Evolutionary conservation across 1,140 invertebrate species (phyloP), one percentile per base, ranked within the genome.

Genomic region (Drosophila mayri): DNA sequence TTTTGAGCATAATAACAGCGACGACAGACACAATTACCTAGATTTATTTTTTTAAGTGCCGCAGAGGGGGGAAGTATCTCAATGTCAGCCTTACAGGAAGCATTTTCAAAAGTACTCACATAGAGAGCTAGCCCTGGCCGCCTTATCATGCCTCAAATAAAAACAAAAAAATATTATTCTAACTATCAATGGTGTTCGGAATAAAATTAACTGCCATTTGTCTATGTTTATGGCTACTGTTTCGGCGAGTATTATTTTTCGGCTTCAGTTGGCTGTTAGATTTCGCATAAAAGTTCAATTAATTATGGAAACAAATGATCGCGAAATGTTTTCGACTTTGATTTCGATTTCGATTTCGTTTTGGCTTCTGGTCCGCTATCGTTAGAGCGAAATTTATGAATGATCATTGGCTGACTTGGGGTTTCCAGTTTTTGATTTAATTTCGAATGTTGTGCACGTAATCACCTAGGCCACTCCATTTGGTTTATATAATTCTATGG

Each of bases 11-110:
- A 76, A 55, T 64, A 38, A 58, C 22, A 49, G 47, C 57, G 18
- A 22, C 50, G 35, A 65, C 67, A 77, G 74, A 78, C 85, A 88
- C 85, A 88, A 88, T 88, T 88, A 88, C 85, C 85, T 65, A 88
- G 68, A 88, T 85, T 85, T 55, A 38, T 38, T 81, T 63, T 49
- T 11, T 57, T 64, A 70, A 55, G 50, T 55, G 61, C 75, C 62
- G 58, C 73, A 47, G 46, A 64, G 55, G n/a, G 63, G 43, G 59
- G 60, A 57, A 35, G 50, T 59, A 59, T 66, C 85, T 90, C 85
- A 88, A 88, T 88, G 85, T 46, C 81, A 81, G 30, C 30, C 35
- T 63, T 64, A 83, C 84, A 87, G 84, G 84, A 87, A 87, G 80
- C 83, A 60, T 40, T 54, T 66, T 20, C 18, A 22, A 55, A 54